Percentiles rank a stretch among this genome's conserved stretches.
phyloP scores from a whole-genome alignment of 1,140 invertebrate genomes.

The Cecropterus lyciades region DNA sequence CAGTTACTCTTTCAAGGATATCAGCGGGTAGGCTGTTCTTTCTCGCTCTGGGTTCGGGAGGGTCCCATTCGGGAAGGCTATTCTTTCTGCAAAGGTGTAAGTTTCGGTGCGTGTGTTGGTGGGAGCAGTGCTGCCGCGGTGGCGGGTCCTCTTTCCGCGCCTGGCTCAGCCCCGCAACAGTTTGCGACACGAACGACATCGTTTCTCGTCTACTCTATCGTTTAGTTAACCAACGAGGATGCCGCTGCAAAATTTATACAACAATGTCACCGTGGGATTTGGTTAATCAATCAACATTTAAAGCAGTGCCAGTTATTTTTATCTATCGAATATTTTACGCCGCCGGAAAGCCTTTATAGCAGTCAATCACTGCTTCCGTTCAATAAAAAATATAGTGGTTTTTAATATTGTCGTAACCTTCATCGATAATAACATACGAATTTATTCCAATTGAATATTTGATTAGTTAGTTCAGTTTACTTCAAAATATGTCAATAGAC shows the following conservation, averaged over 20 bases:
- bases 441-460: not conserved
- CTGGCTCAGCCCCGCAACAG: conserved; percentile 73
- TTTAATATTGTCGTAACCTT: not conserved
- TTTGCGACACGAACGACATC: conserved; percentile 80
- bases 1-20: conserved; percentile 60
- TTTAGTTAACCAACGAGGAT: conserved; percentile 17
- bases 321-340: not conserved
- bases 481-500: not conserved
- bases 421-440: not conserved
- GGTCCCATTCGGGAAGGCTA: conserved; percentile 77
- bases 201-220: conserved; percentile 14
- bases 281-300: conserved; percentile 13
- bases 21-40: conserved; percentile 80
- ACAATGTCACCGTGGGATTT: conserved; percentile 24
- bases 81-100: conserved; percentile 71
- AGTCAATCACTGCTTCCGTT: not conserved
- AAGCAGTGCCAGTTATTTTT: conserved; percentile 22
- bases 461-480: not conserved
- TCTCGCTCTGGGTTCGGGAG: conserved; percentile 68
- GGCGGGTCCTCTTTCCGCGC: conserved; percentile 62
- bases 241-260: conserved; percentile 29
- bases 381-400: not conserved
- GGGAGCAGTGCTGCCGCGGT: conserved; percentile 74
- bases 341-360: not conserved
- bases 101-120: conserved; percentile 69